Evolutionary conservation across 2,113 vertebrate genomes (phyloP).

Genomic region (Phycodurus eques): DNA sequence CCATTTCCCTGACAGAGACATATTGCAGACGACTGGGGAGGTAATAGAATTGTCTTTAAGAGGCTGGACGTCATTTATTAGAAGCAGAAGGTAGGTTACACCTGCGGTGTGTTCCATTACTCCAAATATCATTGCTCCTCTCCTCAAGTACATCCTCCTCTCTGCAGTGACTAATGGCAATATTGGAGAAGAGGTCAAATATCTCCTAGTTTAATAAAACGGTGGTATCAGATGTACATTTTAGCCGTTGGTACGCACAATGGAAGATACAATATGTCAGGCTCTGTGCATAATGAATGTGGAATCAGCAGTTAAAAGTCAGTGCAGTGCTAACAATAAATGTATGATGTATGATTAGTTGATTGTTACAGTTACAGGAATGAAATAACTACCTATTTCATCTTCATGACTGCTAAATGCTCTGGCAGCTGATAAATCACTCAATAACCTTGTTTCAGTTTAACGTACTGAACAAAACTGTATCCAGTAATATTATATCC

Average conservation of each 20-base stretch:
- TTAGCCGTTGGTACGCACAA: not conserved
- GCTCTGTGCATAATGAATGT: not conserved
- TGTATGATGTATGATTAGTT: not conserved
- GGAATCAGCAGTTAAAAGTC: not conserved
- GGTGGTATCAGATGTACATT: not conserved
- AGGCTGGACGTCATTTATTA: conserved; percentile 75
- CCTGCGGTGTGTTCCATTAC: conserved; percentile 64
- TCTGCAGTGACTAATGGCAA: conserved; percentile 32
- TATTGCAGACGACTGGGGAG: conserved; percentile 71
- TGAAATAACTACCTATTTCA: not conserved
- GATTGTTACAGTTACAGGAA: not conserved
- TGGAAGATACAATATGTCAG: not conserved
- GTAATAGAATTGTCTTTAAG: conserved; percentile 82
- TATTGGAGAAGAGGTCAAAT: conserved; percentile 19
- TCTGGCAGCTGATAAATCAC: not conserved
- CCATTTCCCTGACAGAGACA: conserved; percentile 76
- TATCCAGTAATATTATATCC: not conserved
- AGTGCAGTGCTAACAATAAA: not conserved
- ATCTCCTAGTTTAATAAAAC: conserved; percentile 17
- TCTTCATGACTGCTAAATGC: not conserved
- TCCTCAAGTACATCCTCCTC: conserved; percentile 49
- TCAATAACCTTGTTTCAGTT: not conserved
- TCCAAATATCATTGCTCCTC: conserved; percentile 60
- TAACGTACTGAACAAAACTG: not conserved
- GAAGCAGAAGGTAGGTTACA: conserved; percentile 63